Base-by-base conservation (phyloP, 2,888 invertebrate species). In the Eilema depressum region DNA sequence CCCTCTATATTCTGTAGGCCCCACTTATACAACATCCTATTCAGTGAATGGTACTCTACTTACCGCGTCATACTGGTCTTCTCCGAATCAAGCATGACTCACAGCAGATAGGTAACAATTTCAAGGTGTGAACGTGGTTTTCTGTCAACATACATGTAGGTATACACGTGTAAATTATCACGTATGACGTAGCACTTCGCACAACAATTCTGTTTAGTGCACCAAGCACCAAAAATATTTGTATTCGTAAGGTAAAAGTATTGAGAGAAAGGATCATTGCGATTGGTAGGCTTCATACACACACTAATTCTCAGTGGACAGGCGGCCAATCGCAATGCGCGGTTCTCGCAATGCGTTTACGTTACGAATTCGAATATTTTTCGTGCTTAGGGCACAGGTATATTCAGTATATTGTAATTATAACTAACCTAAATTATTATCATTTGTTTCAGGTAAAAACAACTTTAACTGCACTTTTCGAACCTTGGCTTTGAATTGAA, bases 11-110 rank as follows among this genome's bases (percentile, higher is more conserved):
- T 53, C 20, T 53, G 20, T 47, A 47, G 41, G 47, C 47, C 10
- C 63, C 63, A 65, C 37, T 63, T 63, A 63, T 20, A 47, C n/a
- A 47, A 63, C 63, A 47, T 64, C 64, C 53, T 64, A 53, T 64
- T 64, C 7, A 47, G 3, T 10, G 26, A 59, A 66, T 20, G 4
- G 26, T n/a, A 47, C 7, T n/a, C 47, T n/a, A 47, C 63, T 64
- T 63, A 37, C 12, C 62, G 41, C 30, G 30, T 41, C 41, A 57
- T 59, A 53, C 56, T 66, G 56, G 37, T 70, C 23, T 68, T 74
- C 69, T 68, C 62, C 57, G 63, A 70, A 70, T 62, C 61, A 69
- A 59, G 53, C 12, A 63, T 70, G 70, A 70, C 41, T 66, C 62
- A 66, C 28, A 7, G 33, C 26, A 53, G 56, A 41, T 70, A 66